These are phyloP conservation scores for Lagopus muta DNA, from an alignment of 2,113 vertebrate species.

Conservation along the genomic window DNA sequence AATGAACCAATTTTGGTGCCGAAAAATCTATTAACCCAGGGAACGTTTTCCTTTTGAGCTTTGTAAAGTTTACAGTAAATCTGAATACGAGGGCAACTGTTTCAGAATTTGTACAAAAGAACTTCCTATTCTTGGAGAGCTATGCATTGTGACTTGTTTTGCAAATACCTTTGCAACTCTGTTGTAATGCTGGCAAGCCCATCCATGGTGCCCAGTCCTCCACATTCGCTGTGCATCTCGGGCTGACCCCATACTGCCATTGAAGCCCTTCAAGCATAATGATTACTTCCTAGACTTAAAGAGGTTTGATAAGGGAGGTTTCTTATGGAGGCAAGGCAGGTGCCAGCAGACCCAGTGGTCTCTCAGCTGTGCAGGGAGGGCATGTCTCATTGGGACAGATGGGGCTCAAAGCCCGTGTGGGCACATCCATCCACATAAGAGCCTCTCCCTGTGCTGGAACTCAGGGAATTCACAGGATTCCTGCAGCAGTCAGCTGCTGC, in stretches of 20 bases:
- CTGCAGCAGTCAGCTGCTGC: background rate
- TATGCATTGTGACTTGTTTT: background rate
- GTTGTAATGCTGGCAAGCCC: background rate
- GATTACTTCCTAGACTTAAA: background rate
- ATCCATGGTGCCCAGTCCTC: background rate
- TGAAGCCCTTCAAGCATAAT: background rate
- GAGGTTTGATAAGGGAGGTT: background rate
- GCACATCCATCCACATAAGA: constrained; percentile 1
- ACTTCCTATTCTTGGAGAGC: background rate
- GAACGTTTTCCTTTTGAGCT: background rate
- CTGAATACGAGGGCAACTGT: background rate
- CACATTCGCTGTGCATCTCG: background rate
- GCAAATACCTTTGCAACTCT: too few species aligned
- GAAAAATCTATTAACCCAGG: background rate
- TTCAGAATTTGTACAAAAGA: background rate
- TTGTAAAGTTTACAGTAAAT: background rate
- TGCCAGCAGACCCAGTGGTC: background rate
- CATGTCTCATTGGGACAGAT: constrained; percentile 49
- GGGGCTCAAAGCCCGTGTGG: background rate
- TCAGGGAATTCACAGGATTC: constrained; percentile 18
- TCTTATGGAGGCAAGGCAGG: accelerated
- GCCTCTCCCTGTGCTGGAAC: constrained; percentile 27
- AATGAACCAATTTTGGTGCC: background rate
- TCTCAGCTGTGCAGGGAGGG: background rate
- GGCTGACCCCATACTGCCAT: background rate